Evolutionary conservation across 1,140 invertebrate species (phyloP).

Genomic region (Drosophila grimshawi): DNA sequence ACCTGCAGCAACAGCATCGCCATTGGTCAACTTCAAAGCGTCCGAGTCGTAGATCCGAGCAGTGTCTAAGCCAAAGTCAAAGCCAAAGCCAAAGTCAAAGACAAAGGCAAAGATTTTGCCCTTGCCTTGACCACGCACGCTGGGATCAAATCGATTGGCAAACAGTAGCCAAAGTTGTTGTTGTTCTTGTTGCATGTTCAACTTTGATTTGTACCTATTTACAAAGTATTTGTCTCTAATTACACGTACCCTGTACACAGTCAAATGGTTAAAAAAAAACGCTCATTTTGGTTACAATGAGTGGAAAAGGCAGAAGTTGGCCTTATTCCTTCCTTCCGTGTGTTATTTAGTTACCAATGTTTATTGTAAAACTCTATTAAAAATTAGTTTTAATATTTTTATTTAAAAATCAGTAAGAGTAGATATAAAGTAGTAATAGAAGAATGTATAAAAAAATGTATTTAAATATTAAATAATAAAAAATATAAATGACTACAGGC

Average conservation of each 20-base stretch:
- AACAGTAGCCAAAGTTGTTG: conserved; percentile 71
- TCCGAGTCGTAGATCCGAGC: conserved; percentile 25
- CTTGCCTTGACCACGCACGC: conserved; percentile 50
- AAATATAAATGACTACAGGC: too few species aligned
- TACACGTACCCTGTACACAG: conserved; percentile 2
- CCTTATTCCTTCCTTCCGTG: background rate
- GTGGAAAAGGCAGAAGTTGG: too few species aligned
- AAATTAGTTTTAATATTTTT: too few species aligned
- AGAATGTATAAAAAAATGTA: too few species aligned
- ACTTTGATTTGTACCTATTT: conserved; percentile 69
- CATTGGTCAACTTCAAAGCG: conserved; percentile 66
- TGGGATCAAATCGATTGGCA: conserved; percentile 67
- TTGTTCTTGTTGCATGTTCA: conserved; percentile 44
- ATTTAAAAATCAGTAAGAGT: too few species aligned
- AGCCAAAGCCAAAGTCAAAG: conserved; percentile 28
- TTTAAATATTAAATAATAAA: too few species aligned
- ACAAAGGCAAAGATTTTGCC: conserved; percentile 31
- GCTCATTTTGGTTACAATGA: too few species aligned
- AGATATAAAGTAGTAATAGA: too few species aligned
- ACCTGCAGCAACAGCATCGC: conserved; percentile 57
- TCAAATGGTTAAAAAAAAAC: background rate
- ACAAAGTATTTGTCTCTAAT: conserved; percentile 42
- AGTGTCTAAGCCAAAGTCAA: background rate
- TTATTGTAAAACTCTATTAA: too few species aligned
- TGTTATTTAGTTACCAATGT: background rate